Evolutionary conservation across 1,140 invertebrate species (phyloP).

Genomic region (Drosophila triauraria): DNA sequence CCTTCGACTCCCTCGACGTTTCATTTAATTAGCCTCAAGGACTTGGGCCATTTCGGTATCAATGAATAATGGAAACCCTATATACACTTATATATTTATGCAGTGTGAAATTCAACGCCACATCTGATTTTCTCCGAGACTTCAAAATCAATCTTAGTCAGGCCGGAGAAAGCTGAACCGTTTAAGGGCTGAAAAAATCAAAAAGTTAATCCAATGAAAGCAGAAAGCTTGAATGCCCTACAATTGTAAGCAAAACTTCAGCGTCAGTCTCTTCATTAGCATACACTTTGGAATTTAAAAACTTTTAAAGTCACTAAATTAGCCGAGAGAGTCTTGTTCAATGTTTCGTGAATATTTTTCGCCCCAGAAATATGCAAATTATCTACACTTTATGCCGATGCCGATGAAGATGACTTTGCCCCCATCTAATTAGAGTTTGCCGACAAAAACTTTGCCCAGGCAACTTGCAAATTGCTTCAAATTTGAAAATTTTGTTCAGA

Average conservation of each 20-base stretch:
- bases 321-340: constrained; percentile 32
- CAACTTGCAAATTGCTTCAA: constrained; percentile 35
- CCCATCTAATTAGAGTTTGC: constrained; percentile 41
- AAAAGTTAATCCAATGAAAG: constrained; percentile 27
- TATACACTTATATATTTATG: constrained; percentile 1
- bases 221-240: neutral
- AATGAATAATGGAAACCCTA: constrained; percentile 14
- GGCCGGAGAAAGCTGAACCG: constrained; percentile 8
- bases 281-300: constrained; percentile 38
- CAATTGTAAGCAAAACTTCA: constrained; percentile 7
- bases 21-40: constrained; percentile 17
- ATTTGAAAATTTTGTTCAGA: constrained; percentile 19
- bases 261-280: constrained; percentile 32
- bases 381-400: constrained; percentile 26
- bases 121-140: neutral
- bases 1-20: neutral
- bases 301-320: constrained; percentile 44
- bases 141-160: constrained; percentile 20
- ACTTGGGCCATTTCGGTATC: constrained; percentile 7
- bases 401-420: constrained; percentile 15
- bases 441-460: constrained; percentile 19
- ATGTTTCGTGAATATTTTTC: constrained; percentile 29
- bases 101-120: constrained; percentile 27
- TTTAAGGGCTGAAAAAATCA: constrained; percentile 8
- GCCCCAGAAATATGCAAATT: constrained; percentile 43